Percentiles rank a stretch among this genome's conserved stretches.
Evolutionary conservation across 1,140 invertebrate genomes (phyloP).

Genomic region (Drosophila tropicalis): DNA sequence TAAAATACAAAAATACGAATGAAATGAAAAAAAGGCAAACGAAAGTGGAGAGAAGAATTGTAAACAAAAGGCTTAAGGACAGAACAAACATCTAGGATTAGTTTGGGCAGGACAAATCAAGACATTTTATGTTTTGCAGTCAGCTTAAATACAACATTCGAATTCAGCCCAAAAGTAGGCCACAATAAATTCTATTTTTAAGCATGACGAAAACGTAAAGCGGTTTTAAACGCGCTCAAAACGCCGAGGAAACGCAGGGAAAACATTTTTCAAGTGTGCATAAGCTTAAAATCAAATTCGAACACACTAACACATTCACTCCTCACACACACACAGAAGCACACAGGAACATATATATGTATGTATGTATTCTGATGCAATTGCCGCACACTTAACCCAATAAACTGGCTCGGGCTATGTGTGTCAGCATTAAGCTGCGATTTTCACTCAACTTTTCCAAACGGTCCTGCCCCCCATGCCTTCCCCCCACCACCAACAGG

Average conservation of each 20-base stretch:
- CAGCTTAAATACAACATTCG: conserved; percentile 7
- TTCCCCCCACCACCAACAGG: neutral
- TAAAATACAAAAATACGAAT: neutral
- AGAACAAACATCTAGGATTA: conserved; percentile 42
- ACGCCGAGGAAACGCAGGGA: conserved; percentile 20
- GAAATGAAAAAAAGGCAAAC: neutral
- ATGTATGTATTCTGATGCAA: conserved; percentile 4
- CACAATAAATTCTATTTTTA: conserved; percentile 18
- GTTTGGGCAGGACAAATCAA: conserved; percentile 45
- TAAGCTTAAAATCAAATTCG: conserved; percentile 60
- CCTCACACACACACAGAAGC: neutral
- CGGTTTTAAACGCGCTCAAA: conserved; percentile 25
- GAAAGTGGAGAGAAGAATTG: conserved; percentile 13
- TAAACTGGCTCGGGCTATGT: conserved; percentile 47
- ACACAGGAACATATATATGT: conserved; percentile 25
- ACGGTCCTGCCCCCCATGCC: neutral
- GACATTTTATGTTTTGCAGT: conserved; percentile 38
- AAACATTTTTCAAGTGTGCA: conserved; percentile 25
- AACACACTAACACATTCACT: conserved; percentile 30
- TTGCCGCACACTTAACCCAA: conserved; percentile 66
- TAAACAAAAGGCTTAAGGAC: conserved; percentile 54
- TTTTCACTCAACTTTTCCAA: conserved; percentile 14
- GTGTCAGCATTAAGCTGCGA: conserved; percentile 55
- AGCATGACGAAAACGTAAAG: conserved; percentile 4
- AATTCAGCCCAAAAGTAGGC: conserved; percentile 39